A percentile compares a stretch with the other conserved stretches of the same genome.
phyloP scores from a whole-genome alignment of 2,888 invertebrate species.

The Chirona hameri region DNA sequence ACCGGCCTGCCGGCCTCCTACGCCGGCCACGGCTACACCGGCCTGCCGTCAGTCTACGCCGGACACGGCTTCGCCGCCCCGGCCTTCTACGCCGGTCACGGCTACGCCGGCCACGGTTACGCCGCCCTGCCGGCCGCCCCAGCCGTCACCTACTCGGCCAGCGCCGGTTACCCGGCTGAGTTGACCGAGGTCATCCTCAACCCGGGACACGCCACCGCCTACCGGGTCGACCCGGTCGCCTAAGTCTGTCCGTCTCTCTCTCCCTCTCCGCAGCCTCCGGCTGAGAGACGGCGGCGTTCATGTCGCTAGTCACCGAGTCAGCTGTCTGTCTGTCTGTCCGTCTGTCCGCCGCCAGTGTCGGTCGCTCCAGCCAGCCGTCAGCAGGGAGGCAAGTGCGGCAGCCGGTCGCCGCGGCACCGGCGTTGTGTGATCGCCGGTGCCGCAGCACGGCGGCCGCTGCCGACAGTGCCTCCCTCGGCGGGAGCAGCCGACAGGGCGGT shows the following conservation, averaged over 20 bases:
- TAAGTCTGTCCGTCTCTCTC: not conserved
- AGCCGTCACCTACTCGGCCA: constrained; percentile 36
- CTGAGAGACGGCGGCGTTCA: not conserved
- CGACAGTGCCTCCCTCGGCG: not conserved
- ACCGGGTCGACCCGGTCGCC: constrained; percentile 9
- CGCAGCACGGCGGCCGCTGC: not conserved
- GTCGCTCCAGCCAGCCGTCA: not conserved
- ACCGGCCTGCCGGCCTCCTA: constrained; percentile 47
- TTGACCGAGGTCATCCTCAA: constrained; percentile 25
- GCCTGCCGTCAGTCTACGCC: no score
- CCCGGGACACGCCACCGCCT: constrained; percentile 29
- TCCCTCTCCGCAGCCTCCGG: not conserved
- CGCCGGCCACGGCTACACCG: not conserved
- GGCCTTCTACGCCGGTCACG: no score
- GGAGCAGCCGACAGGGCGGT: not conserved
- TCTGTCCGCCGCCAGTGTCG: not conserved
- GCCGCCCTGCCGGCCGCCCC: constrained; percentile 47
- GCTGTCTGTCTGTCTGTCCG: not conserved
- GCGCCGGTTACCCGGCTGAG: constrained; percentile 46
- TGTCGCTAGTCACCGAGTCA: not conserved
- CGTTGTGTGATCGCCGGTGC: constrained; percentile 23
- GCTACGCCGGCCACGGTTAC: no score
- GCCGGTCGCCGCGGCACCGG: not conserved
- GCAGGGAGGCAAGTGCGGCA: not conserved
- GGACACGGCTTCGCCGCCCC: no score